phyloP scores from a whole-genome alignment of 2,888 invertebrate species.

The Pheosia gnoma region DNA sequence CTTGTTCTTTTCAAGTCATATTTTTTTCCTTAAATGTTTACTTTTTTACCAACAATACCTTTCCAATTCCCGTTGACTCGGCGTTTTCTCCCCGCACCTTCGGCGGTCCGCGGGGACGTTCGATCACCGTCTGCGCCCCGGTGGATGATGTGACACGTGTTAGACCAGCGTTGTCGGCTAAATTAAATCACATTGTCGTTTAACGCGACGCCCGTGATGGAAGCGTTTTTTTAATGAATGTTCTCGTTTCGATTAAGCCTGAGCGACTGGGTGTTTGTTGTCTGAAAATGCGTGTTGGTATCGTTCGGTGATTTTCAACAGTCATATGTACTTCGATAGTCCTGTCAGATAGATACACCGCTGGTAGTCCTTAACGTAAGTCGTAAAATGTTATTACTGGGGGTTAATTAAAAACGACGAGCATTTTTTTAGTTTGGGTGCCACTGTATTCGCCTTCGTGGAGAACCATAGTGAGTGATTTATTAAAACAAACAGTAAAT shows the following conservation, averaged over 20 bases:
- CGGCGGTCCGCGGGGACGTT: slow-evolving; percentile 55
- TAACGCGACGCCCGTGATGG: slow-evolving; percentile 56
- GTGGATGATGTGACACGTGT: slow-evolving; percentile 39
- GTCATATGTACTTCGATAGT: too few relatives aligned
- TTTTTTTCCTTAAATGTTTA: not conserved
- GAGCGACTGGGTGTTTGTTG: slow-evolving; percentile 3
- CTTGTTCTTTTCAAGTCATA: not conserved
- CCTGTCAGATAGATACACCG: too few relatives aligned
- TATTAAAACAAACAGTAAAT: too few relatives aligned
- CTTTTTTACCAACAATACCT: not conserved
- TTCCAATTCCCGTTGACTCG: slow-evolving; percentile 21
- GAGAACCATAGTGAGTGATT: too few relatives aligned
- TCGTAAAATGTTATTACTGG: too few relatives aligned
- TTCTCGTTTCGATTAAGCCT: slow-evolving; percentile 9
- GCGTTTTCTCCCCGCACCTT: slow-evolving; percentile 27
- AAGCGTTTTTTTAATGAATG: slow-evolving; percentile 32
- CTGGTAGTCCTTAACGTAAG: too few relatives aligned
- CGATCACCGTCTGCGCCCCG: slow-evolving; percentile 62
- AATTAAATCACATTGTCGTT: slow-evolving; percentile 66
- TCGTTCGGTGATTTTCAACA: not conserved
- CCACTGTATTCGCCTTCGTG: too few relatives aligned
- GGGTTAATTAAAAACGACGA: too few relatives aligned
- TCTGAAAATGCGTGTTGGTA: not conserved
- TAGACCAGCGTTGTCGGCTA: slow-evolving; percentile 46
- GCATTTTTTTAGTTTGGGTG: too few relatives aligned